Percentiles rank a stretch among this genome's conserved stretches.
Evolutionary conservation across 2,797 vertebrate species (phyloP).

Genomic region (Fratercula arctica): DNA sequence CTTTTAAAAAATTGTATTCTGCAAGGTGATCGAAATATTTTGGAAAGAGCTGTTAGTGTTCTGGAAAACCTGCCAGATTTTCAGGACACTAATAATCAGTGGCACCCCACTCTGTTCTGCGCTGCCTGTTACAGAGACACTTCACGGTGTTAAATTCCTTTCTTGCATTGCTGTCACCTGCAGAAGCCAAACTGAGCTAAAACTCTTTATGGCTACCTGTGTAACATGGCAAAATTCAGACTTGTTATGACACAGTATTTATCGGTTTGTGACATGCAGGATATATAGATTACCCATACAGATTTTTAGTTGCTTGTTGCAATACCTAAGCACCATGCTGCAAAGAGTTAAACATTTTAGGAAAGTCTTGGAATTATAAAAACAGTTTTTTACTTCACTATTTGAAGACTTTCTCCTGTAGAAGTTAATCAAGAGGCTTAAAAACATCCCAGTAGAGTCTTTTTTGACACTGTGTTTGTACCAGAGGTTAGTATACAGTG

Average conservation of each 20-base stretch:
- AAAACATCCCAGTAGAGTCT: not conserved
- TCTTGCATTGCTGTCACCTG: rapidly evolving
- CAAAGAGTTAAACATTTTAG: not conserved
- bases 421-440: not conserved
- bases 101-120: not conserved
- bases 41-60: not conserved
- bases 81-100: not conserved
- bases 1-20: not conserved
- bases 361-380: not conserved
- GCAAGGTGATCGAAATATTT: not conserved
- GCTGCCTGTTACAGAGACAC: not conserved
- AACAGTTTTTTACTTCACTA: not conserved
- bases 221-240: not conserved
- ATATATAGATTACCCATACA: not conserved
- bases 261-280: not conserved
- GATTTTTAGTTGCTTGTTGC: not conserved
- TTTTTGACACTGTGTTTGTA: not conserved
- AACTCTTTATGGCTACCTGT: not conserved
- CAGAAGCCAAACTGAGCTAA: not conserved
- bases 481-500: not conserved
- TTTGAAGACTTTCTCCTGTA: not conserved
- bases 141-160: not conserved
- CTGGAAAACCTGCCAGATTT: not conserved
- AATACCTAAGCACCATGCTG: not conserved
- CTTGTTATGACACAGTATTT: not conserved